Conservation (phyloP, 2,797 vertebrate species). For the Alauda arvensis region DNA sequence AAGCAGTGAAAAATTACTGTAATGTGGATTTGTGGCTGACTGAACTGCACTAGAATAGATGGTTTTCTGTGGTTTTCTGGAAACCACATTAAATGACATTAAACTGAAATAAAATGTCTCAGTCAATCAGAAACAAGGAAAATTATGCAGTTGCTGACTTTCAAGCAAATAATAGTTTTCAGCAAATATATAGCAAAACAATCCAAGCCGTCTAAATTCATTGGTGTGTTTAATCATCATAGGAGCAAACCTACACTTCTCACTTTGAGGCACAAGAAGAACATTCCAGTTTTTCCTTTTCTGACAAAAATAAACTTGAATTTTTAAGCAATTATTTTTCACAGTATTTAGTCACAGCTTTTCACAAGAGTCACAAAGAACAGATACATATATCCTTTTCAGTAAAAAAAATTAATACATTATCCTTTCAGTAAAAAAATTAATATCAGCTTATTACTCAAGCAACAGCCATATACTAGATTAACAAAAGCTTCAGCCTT, state of each 20-base stretch:
- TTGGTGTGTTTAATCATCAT: background rate
- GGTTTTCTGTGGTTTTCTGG: conserved; percentile 21
- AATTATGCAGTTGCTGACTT: background rate
- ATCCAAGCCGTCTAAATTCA: background rate
- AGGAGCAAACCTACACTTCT: background rate
- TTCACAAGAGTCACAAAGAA: background rate
- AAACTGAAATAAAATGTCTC: conserved; percentile 31
- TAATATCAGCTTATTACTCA: background rate
- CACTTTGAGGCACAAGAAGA: background rate
- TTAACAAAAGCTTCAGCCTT: background rate
- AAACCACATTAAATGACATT: conserved; percentile 10
- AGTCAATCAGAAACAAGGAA: conserved; percentile 5
- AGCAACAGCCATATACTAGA: background rate
- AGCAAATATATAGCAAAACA: background rate
- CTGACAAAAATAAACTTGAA: background rate
- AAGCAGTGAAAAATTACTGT: background rate
- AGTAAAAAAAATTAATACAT: background rate
- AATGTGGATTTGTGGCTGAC: background rate
- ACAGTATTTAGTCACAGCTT: background rate
- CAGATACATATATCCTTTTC: background rate
- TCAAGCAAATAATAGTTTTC: conserved; percentile 23
- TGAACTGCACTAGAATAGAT: background rate
- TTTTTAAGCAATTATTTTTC: background rate
- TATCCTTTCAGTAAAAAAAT: background rate
- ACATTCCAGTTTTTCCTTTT: background rate